phyloP scores from a whole-genome alignment of 2,797 vertebrate species.

The Lateolabrax maculatus region DNA sequence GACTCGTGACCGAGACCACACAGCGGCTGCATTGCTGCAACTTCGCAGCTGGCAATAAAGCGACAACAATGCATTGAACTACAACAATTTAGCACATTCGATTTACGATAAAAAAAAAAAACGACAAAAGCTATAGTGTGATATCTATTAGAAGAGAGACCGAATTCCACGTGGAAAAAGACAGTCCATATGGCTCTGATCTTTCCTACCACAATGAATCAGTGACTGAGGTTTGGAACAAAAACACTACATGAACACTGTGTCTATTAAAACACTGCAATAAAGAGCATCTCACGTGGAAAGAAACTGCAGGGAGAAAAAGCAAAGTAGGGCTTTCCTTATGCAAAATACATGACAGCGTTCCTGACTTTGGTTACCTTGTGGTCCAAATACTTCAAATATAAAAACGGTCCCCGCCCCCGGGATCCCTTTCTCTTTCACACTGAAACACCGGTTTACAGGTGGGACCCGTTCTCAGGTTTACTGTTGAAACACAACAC shows the following conservation, averaged over 20 bases:
- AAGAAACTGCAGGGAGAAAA: not conserved
- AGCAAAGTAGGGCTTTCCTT: not conserved
- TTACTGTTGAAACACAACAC: slow-evolving; percentile 60
- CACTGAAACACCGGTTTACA: slow-evolving; percentile 46
- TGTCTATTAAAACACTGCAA: slow-evolving; percentile 14
- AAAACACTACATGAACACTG: slow-evolving; percentile 21
- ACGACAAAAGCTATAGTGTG: not conserved
- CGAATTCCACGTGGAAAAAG: slow-evolving; percentile 37
- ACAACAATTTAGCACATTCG: not conserved
- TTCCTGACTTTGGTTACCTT: not conserved
- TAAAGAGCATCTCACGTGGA: slow-evolving; percentile 34
- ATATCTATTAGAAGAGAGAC: not conserved
- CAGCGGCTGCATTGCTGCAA: not conserved
- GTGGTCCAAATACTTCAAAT: not conserved
- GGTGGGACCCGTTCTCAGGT: slow-evolving; percentile 59
- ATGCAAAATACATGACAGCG: not conserved
- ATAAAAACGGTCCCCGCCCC: not conserved
- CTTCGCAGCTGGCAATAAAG: slow-evolving; percentile 32
- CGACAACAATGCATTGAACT: slow-evolving; percentile 21
- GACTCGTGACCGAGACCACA: slow-evolving; percentile 16
- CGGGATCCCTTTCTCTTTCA: slow-evolving; percentile 25
- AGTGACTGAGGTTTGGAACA: slow-evolving; percentile 53
- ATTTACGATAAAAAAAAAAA: not conserved
- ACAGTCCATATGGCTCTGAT: slow-evolving; percentile 28
- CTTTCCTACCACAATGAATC: slow-evolving; percentile 52